phyloP scores from a whole-genome alignment of 2,888 invertebrate genomes.

The Plemyria rubiginata region DNA sequence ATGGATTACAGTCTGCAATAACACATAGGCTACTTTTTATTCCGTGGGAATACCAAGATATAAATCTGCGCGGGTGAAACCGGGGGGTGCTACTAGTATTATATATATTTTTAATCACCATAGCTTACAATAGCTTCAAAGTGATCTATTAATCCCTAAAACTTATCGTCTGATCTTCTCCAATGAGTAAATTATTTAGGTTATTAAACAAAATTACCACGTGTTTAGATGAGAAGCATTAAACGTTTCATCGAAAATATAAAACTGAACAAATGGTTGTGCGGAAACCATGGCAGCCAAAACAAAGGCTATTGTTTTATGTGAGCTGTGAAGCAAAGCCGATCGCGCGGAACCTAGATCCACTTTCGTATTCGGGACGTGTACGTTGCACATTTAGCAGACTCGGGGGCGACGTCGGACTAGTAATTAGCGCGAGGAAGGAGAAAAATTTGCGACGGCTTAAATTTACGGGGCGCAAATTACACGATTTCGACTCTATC shows the following conservation, averaged over 20 bases:
- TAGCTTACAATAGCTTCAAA: too few relatives aligned
- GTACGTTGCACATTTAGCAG: conserved; percentile 80
- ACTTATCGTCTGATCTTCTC: too few relatives aligned
- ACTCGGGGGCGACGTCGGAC: conserved; percentile 79
- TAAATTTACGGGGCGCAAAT: conserved; percentile 85
- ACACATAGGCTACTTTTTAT: too few relatives aligned
- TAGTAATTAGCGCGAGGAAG: conserved; percentile 82
- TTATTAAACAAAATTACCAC: conserved; percentile 12
- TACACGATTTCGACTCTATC: conserved; percentile 81
- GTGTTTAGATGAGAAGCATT: conserved; percentile 18
- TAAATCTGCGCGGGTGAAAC: too few relatives aligned
- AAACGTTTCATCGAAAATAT: conserved; percentile 47
- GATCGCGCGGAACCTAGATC: conserved; percentile 64
- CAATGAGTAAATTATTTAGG: neutral
- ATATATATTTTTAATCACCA: too few relatives aligned
- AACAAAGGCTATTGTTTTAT: conserved; percentile 80
- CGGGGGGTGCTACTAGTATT: too few relatives aligned
- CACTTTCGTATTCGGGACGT: conserved; percentile 79
- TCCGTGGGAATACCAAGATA: too few relatives aligned
- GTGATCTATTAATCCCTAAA: too few relatives aligned
- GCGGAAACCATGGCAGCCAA: conserved; percentile 66
- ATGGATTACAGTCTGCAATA: too few relatives aligned
- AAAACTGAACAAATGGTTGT: conserved; percentile 59
- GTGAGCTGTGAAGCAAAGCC: conserved; percentile 65
- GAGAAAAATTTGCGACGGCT: conserved; percentile 84